Conservation (phyloP, 2,797 vertebrate species). For the Sorex maritimensis region DNA sequence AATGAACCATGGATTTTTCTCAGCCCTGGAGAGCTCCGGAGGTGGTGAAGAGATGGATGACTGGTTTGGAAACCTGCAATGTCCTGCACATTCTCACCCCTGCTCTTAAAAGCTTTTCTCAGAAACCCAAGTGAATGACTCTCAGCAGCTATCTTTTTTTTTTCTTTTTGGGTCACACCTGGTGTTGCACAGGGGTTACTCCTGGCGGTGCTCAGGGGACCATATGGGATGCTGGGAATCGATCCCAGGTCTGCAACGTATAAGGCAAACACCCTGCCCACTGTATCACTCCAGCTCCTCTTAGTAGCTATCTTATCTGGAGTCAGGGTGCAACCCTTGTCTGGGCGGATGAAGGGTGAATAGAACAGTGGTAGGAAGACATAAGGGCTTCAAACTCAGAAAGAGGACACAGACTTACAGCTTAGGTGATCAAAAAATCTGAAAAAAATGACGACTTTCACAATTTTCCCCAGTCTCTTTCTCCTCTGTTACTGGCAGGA, state of each 20-base stretch:
- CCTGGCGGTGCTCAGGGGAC: too few species aligned
- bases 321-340: background rate
- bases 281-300: background rate
- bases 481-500: background rate
- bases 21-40: background rate
- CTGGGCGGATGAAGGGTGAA: too few species aligned
- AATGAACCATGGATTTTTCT: conserved; percentile 15
- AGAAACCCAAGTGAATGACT: background rate
- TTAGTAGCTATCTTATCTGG: background rate
- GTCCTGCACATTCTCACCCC: background rate
- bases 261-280: too few species aligned
- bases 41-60: background rate
- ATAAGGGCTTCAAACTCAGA: fast-evolving
- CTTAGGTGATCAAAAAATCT: background rate
- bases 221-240: too few species aligned
- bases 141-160: background rate
- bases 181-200: too few species aligned
- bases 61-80: background rate
- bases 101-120: background rate
- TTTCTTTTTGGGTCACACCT: too few species aligned
- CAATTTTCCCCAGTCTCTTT: fast-evolving
- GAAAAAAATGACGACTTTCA: background rate
- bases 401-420: background rate
- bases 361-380: background rate
- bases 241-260: too few species aligned